phyloP scores from a whole-genome alignment of 2,797 vertebrate genomes.

The Rhinophrynus dorsalis region DNA sequence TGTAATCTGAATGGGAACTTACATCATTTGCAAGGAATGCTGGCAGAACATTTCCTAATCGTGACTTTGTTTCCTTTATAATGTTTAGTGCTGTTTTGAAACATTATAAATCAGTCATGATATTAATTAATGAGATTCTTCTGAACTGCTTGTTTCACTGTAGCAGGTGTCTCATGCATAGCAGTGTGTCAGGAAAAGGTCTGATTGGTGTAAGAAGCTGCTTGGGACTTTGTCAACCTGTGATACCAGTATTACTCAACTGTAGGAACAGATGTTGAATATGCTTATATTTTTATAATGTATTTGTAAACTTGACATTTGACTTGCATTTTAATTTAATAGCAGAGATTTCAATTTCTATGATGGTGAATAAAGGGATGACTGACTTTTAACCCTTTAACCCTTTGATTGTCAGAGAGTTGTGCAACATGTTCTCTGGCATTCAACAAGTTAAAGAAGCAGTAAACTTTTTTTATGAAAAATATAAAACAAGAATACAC shows the following conservation, averaged over 20 bases:
- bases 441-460: no score
- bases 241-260: slow-evolving; percentile 1
- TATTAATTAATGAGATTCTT: slow-evolving; percentile 32
- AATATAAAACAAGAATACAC: no score
- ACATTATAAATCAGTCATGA: slow-evolving; percentile 36
- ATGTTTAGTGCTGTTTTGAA: slow-evolving; percentile 32
- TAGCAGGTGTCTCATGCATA: slow-evolving; percentile 23
- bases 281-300: slow-evolving; percentile 9
- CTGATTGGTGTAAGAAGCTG: neutral
- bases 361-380: no score
- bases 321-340: slow-evolving; percentile 12
- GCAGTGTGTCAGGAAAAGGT: neutral
- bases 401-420: no score
- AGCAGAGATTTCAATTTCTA: no score
- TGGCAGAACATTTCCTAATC: slow-evolving; percentile 28
- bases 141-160: neutral
- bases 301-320: slow-evolving; percentile 1
- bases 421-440: no score
- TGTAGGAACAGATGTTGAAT: slow-evolving; percentile 28
- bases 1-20: slow-evolving; percentile 30
- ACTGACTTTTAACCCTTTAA: no score
- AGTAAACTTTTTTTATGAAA: no score
- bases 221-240: slow-evolving; percentile 14
- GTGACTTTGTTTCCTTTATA: slow-evolving; percentile 28
- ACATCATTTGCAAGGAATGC: slow-evolving; percentile 34